These are phyloP conservation scores for Cephus cinctus DNA, from an alignment of 1,140 invertebrate genomes.

Conservation along the genomic window DNA sequence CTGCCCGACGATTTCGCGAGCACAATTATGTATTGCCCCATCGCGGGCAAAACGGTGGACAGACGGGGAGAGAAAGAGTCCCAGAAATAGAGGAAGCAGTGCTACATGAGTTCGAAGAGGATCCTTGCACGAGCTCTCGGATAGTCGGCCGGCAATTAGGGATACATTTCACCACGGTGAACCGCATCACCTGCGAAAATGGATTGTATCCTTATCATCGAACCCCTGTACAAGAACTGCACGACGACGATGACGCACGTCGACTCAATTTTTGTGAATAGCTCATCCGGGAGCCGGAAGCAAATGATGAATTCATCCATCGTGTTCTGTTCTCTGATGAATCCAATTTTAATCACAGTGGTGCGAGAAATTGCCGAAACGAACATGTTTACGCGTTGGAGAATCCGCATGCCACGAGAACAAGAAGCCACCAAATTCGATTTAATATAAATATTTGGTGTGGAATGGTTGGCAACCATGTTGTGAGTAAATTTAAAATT, in stretches of 20 bases:
- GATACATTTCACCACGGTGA: background rate
- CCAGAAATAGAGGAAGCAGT: background rate
- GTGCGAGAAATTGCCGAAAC: background rate
- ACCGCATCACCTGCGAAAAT: background rate
- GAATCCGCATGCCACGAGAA: background rate
- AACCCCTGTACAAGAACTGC: background rate
- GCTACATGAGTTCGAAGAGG: background rate
- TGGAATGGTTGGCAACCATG: no score
- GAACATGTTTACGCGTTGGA: background rate
- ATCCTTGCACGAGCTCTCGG: background rate
- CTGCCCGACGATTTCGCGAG: background rate
- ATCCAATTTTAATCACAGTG: conserved; percentile 1
- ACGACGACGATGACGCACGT: background rate
- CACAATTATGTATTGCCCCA: background rate
- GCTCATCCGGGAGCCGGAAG: background rate
- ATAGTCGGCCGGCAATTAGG: background rate
- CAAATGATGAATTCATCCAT: background rate
- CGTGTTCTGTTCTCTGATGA: background rate
- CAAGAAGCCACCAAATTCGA: no score
- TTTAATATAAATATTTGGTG: no score
- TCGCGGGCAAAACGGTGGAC: conserved; percentile 1
- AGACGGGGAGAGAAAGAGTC: background rate
- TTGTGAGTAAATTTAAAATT: no score
- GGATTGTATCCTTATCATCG: background rate
- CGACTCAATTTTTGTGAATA: background rate